Evolutionary conservation across 2,888 invertebrate genomes (phyloP), one percentile per base, ranked within the genome.

Genomic region (Nesidiocoris tenuis): DNA sequence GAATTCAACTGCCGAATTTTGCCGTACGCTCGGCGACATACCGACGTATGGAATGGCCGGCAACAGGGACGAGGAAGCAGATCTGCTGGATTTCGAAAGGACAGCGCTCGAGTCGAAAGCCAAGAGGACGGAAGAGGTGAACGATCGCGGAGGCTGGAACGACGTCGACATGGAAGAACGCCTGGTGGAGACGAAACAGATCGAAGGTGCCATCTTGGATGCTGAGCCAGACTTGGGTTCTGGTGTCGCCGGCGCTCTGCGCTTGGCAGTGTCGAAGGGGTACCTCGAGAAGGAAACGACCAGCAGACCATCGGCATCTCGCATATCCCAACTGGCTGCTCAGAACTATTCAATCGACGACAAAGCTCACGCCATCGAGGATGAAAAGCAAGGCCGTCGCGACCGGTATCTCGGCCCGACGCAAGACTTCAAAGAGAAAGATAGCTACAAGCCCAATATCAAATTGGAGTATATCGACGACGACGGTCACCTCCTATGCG

Each of bases 381-480:
- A 95, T 81, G 93, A 94, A 82, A 89, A 90, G 83, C 87, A 90
- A 82, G 89, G 90, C 2, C 81, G 88, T 88, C 80, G 93, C 89
- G 87, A 89, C 88, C 82, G 89, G 67, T 93, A 91, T 81, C 86
- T 89, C 76, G 97, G 96, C 0, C 95, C 96, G 24, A 90, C 94
- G 72, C 89, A 89, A 78, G 96, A 97, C 77, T 98, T 98, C 85
- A 93, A 91, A 82, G 96, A 98, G 83, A 95, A 95, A 84, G 90
- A 91, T 71, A 87, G 88, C 77, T 98, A 96, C 84, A 92, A 94
- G 82, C 98, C 98, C 0, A 94, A 93, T 83, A 92, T 98, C 56
- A 96, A 96, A 85, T 86, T 98, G 81, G 96, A 98, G 83, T 99
- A 99, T 84, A 95, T 96, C 79, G 98, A 99, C 85, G 97, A 98